These are phyloP conservation scores for Labrus mixtus DNA, from an alignment of 2,113 vertebrate species.

Conservation along the genomic window DNA sequence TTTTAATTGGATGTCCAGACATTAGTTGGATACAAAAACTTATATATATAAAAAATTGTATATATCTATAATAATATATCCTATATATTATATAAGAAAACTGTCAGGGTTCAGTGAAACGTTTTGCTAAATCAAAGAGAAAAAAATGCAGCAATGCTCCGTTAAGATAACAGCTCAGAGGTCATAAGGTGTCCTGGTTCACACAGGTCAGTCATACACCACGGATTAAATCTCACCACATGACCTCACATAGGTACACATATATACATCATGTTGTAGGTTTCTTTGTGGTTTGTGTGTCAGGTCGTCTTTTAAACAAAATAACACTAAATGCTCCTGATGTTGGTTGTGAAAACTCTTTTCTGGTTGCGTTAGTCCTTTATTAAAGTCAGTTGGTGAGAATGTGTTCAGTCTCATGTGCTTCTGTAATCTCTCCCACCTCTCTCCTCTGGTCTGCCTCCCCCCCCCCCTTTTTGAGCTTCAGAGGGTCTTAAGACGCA, in stretches of 20 bases:
- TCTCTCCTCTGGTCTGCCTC: background rate
- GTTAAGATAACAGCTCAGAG: background rate
- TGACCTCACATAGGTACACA: background rate
- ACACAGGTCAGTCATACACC: constrained; percentile 40
- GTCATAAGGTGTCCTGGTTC: constrained; percentile 2
- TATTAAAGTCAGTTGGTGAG: background rate
- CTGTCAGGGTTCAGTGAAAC: no score
- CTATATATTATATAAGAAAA: no score
- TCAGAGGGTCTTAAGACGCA: constrained; percentile 36
- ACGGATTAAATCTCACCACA: constrained; percentile 41
- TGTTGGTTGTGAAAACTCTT: background rate
- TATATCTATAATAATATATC: no score
- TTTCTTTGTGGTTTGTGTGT: background rate
- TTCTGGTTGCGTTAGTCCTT: background rate
- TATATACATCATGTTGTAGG: background rate
- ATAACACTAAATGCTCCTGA: background rate
- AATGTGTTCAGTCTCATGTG: constrained; percentile 33
- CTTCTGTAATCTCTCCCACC: constrained; percentile 34
- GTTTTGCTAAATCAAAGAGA: background rate
- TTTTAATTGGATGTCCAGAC: no score
- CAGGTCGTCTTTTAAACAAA: background rate
- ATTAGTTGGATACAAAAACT: no score
- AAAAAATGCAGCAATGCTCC: background rate
- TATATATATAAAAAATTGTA: no score
- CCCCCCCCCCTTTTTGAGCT: background rate